Base-by-base conservation (phyloP, 2,113 vertebrate genomes). In the Cynoglossus semilaevis region DNA sequence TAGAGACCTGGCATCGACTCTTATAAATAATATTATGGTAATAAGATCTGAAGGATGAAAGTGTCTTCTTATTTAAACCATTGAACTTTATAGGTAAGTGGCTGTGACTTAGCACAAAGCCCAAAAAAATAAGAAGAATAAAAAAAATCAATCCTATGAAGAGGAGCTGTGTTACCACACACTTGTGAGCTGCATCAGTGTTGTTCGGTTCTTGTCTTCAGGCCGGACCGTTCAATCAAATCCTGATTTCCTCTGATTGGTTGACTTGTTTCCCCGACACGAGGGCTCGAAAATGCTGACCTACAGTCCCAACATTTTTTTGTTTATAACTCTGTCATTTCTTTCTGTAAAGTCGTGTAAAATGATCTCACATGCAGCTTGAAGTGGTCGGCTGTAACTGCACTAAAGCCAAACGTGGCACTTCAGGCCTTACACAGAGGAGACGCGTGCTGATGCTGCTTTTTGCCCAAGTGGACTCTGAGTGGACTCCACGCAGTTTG, bases 321-420 rank as follows among this genome's bases (percentile, higher is more conserved):
- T 70, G 79, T 87, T 87, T 85, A 78, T 78, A 83, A 45, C 63
- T 66, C 38, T 63, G 61, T 66, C 63, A 48, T 59, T 62, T 65
- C 50, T 51, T n/a, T n/a, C n/a, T 51, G 65, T 61, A 37, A 71
- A 63, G 50, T 58, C 46, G 72, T 61, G 63, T 47, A 43, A 67
- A 80, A 63, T 65, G 40, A 64, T 74, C 48, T 44, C 55, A 62
- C 50, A 53, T 34, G 48, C 67, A 70, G 74, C 51, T 64, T 19
- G 8, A 53, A 61, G 57, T 70, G 47, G 48, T 16, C 59, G 67
- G 34, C 22, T 29, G 62, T 53, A 53, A 36, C 67, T 76, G 71
- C 82, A 81, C 80, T 75, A 68, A 69, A 77, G 77, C 76, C 70
- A 51, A 40, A 22, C 2, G 17, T 36, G 58, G 64, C 66, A 55